These are phyloP conservation scores for Daubentonia madagascariensis DNA, from an alignment of 2,113 vertebrate species.

Conservation along the genomic window DNA sequence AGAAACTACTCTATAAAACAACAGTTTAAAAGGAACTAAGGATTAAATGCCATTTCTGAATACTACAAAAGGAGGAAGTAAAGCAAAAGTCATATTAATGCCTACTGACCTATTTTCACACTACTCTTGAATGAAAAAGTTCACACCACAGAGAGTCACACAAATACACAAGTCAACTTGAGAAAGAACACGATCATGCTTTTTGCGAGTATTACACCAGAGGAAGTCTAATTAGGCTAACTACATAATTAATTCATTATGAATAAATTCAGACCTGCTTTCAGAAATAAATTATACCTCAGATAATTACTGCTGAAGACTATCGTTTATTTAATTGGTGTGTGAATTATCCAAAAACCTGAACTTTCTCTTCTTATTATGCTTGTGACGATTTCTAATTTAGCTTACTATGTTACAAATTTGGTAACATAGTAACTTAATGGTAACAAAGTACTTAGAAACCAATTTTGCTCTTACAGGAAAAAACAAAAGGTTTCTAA, in stretches of 20 bases:
- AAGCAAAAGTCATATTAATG: conserved; percentile 50
- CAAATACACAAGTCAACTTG: conserved; percentile 62
- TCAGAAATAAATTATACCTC: conserved; percentile 78
- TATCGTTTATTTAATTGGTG: conserved; percentile 77
- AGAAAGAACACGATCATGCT: conserved; percentile 57
- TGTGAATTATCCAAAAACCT: conserved; percentile 71
- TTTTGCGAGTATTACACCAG: conserved; percentile 65
- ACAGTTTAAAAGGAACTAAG: neutral
- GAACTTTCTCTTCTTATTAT: conserved; percentile 64
- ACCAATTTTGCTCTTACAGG: conserved; percentile 42
- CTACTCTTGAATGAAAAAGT: conserved; percentile 64
- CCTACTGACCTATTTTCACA: conserved; percentile 70
- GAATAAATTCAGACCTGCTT: conserved; percentile 78
- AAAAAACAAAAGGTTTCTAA: neutral
- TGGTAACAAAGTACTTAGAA: conserved; percentile 31
- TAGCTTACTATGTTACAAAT: conserved; percentile 37
- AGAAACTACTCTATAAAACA: neutral
- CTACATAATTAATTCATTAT: conserved; percentile 77
- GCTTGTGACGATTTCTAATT: conserved; percentile 61
- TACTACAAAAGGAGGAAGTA: conserved; percentile 9
- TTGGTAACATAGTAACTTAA: conserved; percentile 54
- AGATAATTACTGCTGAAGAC: conserved; percentile 76
- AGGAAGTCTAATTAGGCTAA: conserved; percentile 75
- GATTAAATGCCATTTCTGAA: conserved; percentile 27
- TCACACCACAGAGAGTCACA: conserved; percentile 70